These are phyloP conservation scores for Eospalax fontanierii DNA, from an alignment of 2,797 vertebrate species.

Conservation along the genomic window DNA sequence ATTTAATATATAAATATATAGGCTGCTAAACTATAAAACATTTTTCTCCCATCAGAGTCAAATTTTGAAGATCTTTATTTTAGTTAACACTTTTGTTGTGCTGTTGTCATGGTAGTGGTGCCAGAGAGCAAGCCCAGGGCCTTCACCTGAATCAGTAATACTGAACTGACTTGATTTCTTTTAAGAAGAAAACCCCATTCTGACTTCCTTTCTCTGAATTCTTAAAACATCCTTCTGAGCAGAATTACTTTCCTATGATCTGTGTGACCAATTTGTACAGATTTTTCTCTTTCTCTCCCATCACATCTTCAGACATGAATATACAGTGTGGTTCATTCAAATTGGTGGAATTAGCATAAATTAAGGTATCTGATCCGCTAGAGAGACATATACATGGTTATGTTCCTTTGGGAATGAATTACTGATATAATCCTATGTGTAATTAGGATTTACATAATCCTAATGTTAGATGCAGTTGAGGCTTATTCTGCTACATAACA, in stretches of 20 bases:
- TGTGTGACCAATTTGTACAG: neutral
- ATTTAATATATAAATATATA: slow-evolving; percentile 17
- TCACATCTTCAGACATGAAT: slow-evolving; percentile 2
- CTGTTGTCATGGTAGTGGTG: neutral
- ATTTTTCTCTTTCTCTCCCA: neutral
- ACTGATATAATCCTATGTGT: neutral
- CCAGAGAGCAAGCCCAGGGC: neutral
- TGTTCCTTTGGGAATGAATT: slow-evolving; percentile 57
- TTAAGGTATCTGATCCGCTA: neutral
- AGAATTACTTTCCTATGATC: neutral
- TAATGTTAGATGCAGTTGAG: slow-evolving; percentile 12
- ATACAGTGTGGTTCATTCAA: neutral
- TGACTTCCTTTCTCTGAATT: neutral
- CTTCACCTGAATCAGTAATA: neutral
- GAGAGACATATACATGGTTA: neutral
- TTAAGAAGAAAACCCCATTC: neutral
- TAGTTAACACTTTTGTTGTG: neutral
- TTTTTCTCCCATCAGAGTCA: neutral
- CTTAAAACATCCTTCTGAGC: neutral
- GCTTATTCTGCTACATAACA: neutral
- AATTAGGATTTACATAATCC: slow-evolving; percentile 62
- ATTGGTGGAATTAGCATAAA: slow-evolving; percentile 33
- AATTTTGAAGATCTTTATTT: slow-evolving; percentile 15
- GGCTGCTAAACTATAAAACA: neutral
- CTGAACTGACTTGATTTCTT: slow-evolving; percentile 40